Evolutionary conservation across 2,888 invertebrate species (phyloP).

Genomic region (Yponomeuta malinellus): DNA sequence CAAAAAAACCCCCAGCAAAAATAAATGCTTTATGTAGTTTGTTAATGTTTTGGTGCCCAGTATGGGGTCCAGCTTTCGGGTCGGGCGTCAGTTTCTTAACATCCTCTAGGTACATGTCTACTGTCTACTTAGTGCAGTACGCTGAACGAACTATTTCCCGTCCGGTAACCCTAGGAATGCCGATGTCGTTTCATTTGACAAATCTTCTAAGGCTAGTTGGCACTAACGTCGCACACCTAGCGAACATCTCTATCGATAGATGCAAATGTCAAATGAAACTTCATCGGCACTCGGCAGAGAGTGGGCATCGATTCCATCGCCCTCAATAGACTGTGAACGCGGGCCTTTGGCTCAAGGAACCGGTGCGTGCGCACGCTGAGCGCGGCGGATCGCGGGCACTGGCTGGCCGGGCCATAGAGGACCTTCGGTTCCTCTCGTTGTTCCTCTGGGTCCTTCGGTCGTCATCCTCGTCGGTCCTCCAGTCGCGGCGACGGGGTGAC

Average conservation of each 20-base stretch:
- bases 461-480: constrained; percentile 31
- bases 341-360: constrained; percentile 56
- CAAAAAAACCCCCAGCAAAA: too few relatives aligned
- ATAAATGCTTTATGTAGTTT: too few relatives aligned
- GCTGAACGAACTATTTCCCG: not conserved
- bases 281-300: too few relatives aligned
- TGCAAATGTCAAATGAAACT: too few relatives aligned
- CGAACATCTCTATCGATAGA: too few relatives aligned
- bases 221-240: too few relatives aligned
- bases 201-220: too few relatives aligned
- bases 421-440: constrained; percentile 50
- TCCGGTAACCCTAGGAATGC: not conserved
- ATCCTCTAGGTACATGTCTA: not conserved
- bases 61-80: too few relatives aligned
- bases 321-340: constrained; percentile 61
- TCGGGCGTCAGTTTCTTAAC: too few relatives aligned
- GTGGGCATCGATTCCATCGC: too few relatives aligned
- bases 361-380: constrained; percentile 48
- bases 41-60: too few relatives aligned
- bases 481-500: constrained; percentile 38
- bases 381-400: constrained; percentile 54
- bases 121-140: not conserved
- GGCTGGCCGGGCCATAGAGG: constrained; percentile 45
- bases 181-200: too few relatives aligned
- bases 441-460: constrained; percentile 46